Evolutionary conservation across 2,797 vertebrate genomes (phyloP).

Genomic region (Siniperca obscura): DNA sequence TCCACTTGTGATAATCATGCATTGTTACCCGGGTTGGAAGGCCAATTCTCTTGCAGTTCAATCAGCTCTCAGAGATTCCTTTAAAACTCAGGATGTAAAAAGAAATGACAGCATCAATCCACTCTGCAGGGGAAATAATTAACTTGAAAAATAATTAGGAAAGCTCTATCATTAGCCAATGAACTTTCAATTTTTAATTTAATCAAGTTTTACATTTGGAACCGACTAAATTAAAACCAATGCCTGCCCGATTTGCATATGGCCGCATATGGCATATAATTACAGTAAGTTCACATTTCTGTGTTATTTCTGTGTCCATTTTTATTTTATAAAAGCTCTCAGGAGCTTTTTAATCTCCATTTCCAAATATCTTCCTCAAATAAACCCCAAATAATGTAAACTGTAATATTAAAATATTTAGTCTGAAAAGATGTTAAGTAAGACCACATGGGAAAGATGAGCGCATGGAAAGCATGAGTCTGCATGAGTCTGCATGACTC

Average conservation of each 20-base stretch:
- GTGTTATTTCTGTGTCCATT: background rate
- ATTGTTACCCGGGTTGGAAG: conserved; percentile 58
- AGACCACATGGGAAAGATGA: conserved; percentile 62
- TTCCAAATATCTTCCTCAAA: conserved; percentile 35
- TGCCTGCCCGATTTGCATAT: background rate
- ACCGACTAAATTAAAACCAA: conserved; percentile 36
- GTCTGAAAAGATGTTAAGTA: conserved; percentile 43
- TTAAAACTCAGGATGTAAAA: conserved; percentile 33
- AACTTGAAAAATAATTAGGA: conserved; percentile 53
- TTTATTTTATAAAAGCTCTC: background rate
- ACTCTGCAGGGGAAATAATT: conserved; percentile 48
- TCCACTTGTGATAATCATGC: conserved; percentile 65
- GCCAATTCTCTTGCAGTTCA: conserved; percentile 56
- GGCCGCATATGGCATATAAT: background rate
- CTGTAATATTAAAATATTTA: conserved; percentile 59
- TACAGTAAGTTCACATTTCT: background rate
- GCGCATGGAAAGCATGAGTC: conserved; percentile 64
- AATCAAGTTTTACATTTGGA: conserved; percentile 59
- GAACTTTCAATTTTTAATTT: conserved; percentile 53
- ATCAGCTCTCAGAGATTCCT: conserved; percentile 54
- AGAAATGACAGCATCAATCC: conserved; percentile 40
- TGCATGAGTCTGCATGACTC: conserved; percentile 38
- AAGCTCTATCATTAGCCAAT: conserved; percentile 36
- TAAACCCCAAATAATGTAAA: conserved; percentile 55
- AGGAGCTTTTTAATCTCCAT: background rate